A percentile compares a stretch with the other conserved stretches of the same genome.
Conservation (phyloP, 1,140 invertebrate genomes). For the Cydia amplana region DNA sequence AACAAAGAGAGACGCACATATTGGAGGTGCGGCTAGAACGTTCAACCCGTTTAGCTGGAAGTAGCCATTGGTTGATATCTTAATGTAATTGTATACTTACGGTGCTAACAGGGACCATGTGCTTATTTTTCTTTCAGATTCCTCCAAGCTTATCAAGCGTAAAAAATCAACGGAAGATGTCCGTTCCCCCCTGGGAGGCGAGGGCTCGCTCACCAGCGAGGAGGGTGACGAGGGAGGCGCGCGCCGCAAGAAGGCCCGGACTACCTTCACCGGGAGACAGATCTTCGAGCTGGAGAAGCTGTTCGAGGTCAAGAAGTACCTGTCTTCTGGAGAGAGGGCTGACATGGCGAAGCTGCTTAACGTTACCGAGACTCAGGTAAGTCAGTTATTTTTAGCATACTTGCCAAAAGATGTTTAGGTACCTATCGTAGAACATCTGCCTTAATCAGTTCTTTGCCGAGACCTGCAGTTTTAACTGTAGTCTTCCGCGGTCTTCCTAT, state of each 20-base stretch:
- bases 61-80: no score
- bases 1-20: no score
- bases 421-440: background rate
- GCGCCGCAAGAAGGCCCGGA: conserved; percentile 95
- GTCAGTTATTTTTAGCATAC: conserved; percentile 41
- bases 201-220: conserved; percentile 87
- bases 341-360: conserved; percentile 96
- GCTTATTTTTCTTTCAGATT: conserved; percentile 53
- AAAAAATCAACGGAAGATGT: conserved; percentile 76
- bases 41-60: no score
- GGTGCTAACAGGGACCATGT: background rate
- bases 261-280: conserved; percentile 96
- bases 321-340: conserved; percentile 95
- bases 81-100: background rate
- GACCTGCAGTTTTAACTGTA: background rate
- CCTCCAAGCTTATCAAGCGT: conserved; percentile 68
- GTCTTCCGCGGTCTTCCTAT: background rate
- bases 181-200: conserved; percentile 86
- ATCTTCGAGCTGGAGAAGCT: conserved; percentile 98
- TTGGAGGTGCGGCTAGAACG: no score
- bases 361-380: conserved; percentile 97
- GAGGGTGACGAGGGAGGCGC: conserved; percentile 82
- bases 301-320: conserved; percentile 97
- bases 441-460: background rate
- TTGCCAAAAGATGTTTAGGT: background rate